Evolutionary conservation across 2,888 invertebrate genomes (phyloP).

Genomic region (Cephus nigrinus): DNA sequence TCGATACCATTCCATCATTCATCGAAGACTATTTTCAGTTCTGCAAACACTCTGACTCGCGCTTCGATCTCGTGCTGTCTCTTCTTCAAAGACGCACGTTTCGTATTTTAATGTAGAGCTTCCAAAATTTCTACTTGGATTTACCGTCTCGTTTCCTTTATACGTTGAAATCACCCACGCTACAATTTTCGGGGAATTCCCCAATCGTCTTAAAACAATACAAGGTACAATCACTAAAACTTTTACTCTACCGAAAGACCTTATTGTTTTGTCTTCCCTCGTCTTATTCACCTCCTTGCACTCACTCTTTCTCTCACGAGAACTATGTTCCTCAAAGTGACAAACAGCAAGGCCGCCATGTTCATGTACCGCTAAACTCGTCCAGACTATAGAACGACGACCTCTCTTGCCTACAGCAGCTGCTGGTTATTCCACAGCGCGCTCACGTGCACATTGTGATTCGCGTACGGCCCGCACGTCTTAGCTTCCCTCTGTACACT

Average conservation of each 20-base stretch:
- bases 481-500: background rate
- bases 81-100: background rate
- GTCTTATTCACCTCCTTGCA: background rate
- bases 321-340: background rate
- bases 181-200: background rate
- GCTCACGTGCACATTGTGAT: conserved; percentile 17
- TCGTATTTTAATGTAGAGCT: background rate
- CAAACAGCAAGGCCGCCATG: background rate
- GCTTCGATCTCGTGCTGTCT: background rate
- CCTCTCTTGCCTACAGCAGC: conserved; percentile 22
- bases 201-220: background rate
- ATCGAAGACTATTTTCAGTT: background rate
- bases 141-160: background rate
- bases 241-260: background rate
- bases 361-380: conserved; percentile 7
- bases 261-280: background rate
- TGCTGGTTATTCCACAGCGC: conserved; percentile 10
- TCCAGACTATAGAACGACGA: conserved; percentile 24
- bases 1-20: background rate
- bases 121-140: background rate
- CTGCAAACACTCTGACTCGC: background rate
- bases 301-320: background rate
- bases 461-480: background rate
- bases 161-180: background rate
- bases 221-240: background rate